Conservation (phyloP, 2,888 invertebrate genomes). For the Danaus chrysippus region DNA sequence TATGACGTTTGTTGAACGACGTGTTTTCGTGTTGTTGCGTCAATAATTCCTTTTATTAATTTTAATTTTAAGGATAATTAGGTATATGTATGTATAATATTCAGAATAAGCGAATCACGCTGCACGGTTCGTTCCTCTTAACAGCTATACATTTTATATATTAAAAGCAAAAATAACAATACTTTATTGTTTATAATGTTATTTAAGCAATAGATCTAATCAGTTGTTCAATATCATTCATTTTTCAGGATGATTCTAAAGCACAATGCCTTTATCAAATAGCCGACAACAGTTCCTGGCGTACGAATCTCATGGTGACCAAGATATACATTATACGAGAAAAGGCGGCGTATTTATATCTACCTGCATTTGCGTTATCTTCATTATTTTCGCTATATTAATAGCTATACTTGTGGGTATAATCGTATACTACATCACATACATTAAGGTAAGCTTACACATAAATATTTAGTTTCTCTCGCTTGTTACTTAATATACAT, state of each 20-base stretch:
- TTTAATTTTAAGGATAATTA: too few species aligned
- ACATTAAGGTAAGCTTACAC: conserved; percentile 54
- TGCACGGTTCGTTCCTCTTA: too few species aligned
- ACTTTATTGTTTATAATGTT: too few species aligned
- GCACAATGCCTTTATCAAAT: conserved; percentile 64
- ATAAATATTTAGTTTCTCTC: neutral
- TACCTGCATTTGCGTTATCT: conserved; percentile 76
- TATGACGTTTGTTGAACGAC: too few species aligned
- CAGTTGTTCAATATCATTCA: conserved; percentile 13
- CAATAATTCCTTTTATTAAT: too few species aligned
- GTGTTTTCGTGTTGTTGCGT: too few species aligned
- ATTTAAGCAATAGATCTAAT: too few species aligned
- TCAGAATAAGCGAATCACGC: too few species aligned
- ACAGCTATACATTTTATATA: too few species aligned
- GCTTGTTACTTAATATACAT: too few species aligned
- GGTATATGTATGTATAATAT: too few species aligned
- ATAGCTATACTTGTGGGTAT: conserved; percentile 62
- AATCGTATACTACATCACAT: conserved; percentile 68
- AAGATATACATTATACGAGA: conserved; percentile 78
- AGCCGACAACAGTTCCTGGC: conserved; percentile 81
- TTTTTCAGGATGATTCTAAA: conserved; percentile 54
- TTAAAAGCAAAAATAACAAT: too few species aligned
- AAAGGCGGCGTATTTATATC: conserved; percentile 82
- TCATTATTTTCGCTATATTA: conserved; percentile 56
- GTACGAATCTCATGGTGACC: conserved; percentile 72